These are phyloP conservation scores for Glaucopsyche alexis DNA, from an alignment of 2,888 invertebrate species.

Conservation along the genomic window DNA sequence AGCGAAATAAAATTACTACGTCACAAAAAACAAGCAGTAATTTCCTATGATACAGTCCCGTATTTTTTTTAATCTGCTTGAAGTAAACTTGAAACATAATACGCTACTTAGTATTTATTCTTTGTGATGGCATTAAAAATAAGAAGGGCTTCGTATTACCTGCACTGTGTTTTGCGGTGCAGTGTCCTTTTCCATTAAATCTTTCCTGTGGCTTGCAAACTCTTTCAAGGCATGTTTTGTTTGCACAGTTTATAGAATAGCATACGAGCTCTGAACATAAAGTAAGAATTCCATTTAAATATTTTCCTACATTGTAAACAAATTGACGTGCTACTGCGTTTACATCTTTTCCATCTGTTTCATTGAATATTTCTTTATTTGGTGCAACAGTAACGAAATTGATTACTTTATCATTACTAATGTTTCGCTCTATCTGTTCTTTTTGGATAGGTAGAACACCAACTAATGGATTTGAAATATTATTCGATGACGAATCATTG, in stretches of 20 bases:
- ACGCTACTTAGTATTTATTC: constrained; percentile 5
- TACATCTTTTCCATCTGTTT: constrained; percentile 67
- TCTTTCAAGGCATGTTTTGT: constrained; percentile 63
- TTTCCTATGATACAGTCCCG: neutral
- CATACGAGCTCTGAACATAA: constrained; percentile 65
- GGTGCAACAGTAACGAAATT: constrained; percentile 56
- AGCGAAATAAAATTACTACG: neutral
- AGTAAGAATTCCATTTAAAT: constrained; percentile 64
- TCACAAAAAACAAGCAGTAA: neutral
- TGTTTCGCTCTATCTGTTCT: constrained; percentile 59
- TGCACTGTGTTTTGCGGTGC: constrained; percentile 56
- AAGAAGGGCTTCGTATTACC: constrained; percentile 46
- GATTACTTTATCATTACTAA: constrained; percentile 55
- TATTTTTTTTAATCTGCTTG: constrained; percentile 16
- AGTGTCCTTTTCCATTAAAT: constrained; percentile 66
- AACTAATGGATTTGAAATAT: constrained; percentile 53
- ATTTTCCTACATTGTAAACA: constrained; percentile 70
- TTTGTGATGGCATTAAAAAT: neutral
- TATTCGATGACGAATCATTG: constrained; percentile 46
- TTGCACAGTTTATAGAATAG: constrained; percentile 68
- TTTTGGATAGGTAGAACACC: constrained; percentile 37
- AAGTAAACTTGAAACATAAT: constrained; percentile 8
- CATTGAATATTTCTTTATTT: constrained; percentile 66
- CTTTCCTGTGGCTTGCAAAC: constrained; percentile 58
- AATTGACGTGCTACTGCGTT: constrained; percentile 65